These are phyloP conservation scores for Hiodon tergisus DNA, from an alignment of 2,113 vertebrate genomes.

Conservation along the genomic window DNA sequence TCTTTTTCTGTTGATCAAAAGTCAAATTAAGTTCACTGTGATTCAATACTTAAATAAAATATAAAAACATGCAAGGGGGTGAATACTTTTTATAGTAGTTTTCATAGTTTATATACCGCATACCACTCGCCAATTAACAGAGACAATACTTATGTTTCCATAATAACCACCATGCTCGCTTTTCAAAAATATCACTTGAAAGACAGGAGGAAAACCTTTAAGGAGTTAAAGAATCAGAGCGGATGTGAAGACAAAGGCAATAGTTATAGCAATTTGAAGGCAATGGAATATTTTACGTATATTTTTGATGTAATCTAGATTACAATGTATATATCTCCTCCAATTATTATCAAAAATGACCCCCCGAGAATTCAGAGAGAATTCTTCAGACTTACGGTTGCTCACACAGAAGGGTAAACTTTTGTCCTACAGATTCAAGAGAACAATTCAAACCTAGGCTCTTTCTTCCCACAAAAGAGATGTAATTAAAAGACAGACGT, in stretches of 20 bases:
- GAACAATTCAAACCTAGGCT: not conserved
- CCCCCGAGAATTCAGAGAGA: too few species aligned
- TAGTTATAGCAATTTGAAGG: not conserved
- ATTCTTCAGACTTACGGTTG: too few species aligned
- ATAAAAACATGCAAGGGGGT: too few species aligned
- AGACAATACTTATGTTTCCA: conserved; percentile 4
- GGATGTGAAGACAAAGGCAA: not conserved
- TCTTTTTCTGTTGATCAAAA: too few species aligned
- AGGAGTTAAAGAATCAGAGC: not conserved
- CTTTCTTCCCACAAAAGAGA: not conserved
- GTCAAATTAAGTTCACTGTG: too few species aligned
- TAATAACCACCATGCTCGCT: not conserved
- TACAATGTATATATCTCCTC: not conserved
- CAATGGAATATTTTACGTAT: not conserved
- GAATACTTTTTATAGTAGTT: too few species aligned
- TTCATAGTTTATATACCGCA: not conserved
- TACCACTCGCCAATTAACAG: not conserved
- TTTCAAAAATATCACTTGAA: conserved; percentile 6
- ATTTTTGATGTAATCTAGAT: conserved; percentile 1
- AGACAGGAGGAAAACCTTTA: not conserved
- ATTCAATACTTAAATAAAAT: too few species aligned
- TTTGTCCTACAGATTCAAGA: not conserved
- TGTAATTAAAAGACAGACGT: not conserved
- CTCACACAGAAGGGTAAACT: not conserved
- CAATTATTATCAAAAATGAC: not conserved